These are phyloP conservation scores for Onychorhynchus coronatus DNA, from an alignment of 2,113 vertebrate genomes.

Conservation along the genomic window DNA sequence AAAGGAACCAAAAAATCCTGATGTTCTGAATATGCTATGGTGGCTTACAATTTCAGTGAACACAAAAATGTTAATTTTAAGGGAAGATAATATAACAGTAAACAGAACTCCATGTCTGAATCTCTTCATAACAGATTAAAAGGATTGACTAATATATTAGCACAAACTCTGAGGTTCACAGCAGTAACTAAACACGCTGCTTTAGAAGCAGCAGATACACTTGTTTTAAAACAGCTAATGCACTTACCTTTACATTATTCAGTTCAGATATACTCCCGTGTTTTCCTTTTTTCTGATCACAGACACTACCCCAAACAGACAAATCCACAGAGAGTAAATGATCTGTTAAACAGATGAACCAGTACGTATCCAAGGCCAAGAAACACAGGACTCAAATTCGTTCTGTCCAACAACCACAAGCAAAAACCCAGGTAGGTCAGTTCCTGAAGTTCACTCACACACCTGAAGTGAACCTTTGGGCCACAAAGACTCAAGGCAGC, in stretches of 20 bases:
- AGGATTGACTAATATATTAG: background rate
- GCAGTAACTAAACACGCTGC: background rate
- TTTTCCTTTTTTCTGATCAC: background rate
- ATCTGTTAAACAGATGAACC: background rate
- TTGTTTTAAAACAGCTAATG: background rate
- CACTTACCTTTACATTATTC: background rate
- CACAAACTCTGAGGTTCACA: background rate
- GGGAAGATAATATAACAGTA: background rate
- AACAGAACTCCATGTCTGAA: background rate
- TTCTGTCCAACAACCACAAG: background rate
- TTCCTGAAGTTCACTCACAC: background rate
- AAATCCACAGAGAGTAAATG: background rate
- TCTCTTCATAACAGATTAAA: background rate
- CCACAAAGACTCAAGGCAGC: background rate
- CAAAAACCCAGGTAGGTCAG: background rate
- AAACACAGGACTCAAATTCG: background rate
- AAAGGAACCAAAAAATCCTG: background rate
- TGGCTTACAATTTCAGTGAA: background rate
- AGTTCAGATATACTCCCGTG: rapidly evolving
- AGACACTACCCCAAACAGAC: background rate
- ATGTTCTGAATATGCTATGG: background rate
- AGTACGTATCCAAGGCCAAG: rapidly evolving
- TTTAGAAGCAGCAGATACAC: background rate
- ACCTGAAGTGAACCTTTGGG: background rate
- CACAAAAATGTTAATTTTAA: background rate